Evolutionary conservation across 2,797 vertebrate species (phyloP), one percentile per base, ranked within the genome.

Genomic region (Peromyscus eremicus): DNA sequence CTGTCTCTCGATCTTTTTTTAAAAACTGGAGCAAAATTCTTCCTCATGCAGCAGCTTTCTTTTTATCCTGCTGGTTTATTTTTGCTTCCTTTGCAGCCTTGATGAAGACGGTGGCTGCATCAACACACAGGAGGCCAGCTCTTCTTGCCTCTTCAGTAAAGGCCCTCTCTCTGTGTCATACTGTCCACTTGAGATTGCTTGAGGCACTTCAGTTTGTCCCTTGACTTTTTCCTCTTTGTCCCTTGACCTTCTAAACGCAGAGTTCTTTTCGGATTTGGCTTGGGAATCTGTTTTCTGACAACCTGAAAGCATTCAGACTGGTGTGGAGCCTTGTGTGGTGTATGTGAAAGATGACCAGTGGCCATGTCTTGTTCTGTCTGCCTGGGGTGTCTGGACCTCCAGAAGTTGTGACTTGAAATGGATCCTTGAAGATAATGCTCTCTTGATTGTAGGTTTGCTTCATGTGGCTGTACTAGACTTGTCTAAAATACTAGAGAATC

Each of bases 21-120:
- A 32, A 62, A 46, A 95, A 98, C 97, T 98, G 96, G 96, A 99
- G 97, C 98, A 98, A 96, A 98, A 98, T 98, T 98, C 96, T 95
- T 98, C 95, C 97, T 98, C 97, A 89, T 96, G 98, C 95, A 97
- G 73, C 92, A 96, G 43, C 95, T 93, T 97, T 98, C 94, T 94
- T 98, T 98, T 96, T 95, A 92, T 83, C 98, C 95, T 96, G 49
- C 89, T 96, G 77, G 91, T 98, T 98, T 99, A 97, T 97, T 98
- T 98, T 98, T 94, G 84, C 90, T 96, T 98, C 94, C 96, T 95
- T 98, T 98, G 97, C 97, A 97, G 95, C 92, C 96, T 97, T 96
- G 92, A 95, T 34, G 90, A 93, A 95, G 91, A 64, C 62, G 80
- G 55, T 89, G 91, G 89, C 94, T 93, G 57, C 7, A 23, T 77